Percentiles rank a stretch among this genome's conserved stretches.
Conservation (phyloP, 2,113 vertebrate genomes). For the Sylvilagus bachmani region DNA sequence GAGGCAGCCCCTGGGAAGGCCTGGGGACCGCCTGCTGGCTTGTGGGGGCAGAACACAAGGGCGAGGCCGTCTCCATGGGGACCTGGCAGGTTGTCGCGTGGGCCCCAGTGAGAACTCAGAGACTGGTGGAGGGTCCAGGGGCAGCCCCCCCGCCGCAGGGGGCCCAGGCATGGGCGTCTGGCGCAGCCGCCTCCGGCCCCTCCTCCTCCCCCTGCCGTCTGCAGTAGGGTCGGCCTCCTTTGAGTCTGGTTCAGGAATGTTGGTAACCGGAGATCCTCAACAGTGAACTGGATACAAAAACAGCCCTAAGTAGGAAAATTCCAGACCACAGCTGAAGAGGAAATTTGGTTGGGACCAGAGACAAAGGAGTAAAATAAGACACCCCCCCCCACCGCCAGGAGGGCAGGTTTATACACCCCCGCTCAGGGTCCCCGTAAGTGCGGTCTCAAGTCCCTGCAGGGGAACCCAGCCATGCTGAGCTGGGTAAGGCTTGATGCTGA, state of each 20-base stretch:
- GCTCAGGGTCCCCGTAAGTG: no score
- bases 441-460: no score
- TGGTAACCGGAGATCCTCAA: slow-evolving; percentile 16
- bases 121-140: not conserved
- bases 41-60: not conserved
- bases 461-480: no score
- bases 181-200: not conserved
- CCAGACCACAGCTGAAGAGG: not conserved
- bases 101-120: not conserved
- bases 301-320: not conserved
- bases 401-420: no score
- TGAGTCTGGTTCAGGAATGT: slow-evolving; percentile 37
- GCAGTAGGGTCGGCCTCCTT: not conserved
- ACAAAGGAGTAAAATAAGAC: no score
- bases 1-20: not conserved
- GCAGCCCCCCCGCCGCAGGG: not conserved
- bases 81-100: no score
- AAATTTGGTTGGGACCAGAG: no score
- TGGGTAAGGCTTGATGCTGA: no score
- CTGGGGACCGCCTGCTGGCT: not conserved
- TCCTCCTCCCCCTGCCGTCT: not conserved
- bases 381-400: no score
- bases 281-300: not conserved
- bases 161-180: not conserved
- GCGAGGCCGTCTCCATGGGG: not conserved